Evolutionary conservation across 2,113 vertebrate genomes (phyloP).

Genomic region (Anolis sagrei): DNA sequence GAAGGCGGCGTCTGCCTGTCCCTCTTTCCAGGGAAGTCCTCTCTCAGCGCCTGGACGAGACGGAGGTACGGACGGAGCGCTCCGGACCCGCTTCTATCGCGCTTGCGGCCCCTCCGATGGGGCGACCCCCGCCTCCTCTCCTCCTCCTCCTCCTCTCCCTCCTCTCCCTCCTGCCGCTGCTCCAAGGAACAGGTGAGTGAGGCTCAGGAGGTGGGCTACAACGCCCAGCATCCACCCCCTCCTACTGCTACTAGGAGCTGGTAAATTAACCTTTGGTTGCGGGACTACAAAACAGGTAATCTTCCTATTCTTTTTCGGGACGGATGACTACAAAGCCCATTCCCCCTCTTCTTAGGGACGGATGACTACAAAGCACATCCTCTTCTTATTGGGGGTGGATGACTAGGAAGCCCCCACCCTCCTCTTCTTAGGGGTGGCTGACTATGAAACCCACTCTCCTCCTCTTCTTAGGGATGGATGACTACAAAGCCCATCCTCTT

Average conservation of each 20-base stretch:
- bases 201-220: too few relatives aligned
- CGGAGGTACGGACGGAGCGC: not conserved
- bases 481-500: too few relatives aligned
- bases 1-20: not conserved
- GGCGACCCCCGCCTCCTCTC: not conserved
- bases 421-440: too few relatives aligned
- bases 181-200: constrained; percentile 49
- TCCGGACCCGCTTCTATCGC: not conserved
- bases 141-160: not conserved
- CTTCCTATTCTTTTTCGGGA: too few relatives aligned
- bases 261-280: too few relatives aligned
- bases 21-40: not conserved
- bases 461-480: too few relatives aligned
- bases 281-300: too few relatives aligned
- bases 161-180: not conserved
- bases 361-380: constrained; percentile 39
- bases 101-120: not conserved
- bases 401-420: too few relatives aligned
- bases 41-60: not conserved
- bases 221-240: too few relatives aligned
- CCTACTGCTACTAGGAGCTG: too few relatives aligned
- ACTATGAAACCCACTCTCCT: too few relatives aligned
- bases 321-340: too few relatives aligned
- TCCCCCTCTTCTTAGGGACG: not conserved
- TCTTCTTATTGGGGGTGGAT: not conserved